Evolutionary conservation across 2,888 invertebrate genomes (phyloP), one percentile per base, ranked within the genome.

Genomic region (Hoplodrina ambigua): DNA sequence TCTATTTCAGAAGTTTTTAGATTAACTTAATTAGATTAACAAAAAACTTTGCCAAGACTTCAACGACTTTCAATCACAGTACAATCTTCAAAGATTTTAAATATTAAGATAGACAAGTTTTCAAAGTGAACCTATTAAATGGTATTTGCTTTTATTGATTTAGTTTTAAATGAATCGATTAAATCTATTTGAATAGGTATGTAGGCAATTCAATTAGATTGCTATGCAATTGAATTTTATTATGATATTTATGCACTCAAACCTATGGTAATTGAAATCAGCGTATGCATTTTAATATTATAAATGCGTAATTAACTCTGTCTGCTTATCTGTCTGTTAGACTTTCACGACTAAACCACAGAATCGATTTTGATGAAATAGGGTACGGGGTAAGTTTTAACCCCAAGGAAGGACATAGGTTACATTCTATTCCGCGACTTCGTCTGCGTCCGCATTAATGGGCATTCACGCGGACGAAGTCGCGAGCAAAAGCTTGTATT

Each of bases 21-120:
- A 81, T 78, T 54, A 57, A 33, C 46, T 58, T 78, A 52, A 71
- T 57, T 63, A 66, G 41, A 59, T 81, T 57, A 72, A 81, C 53
- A 72, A 81, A 81, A 69, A 66, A 62, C 55, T 78, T 78, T 1
- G 30, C 11, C 17, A 71, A 63, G 37, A 60, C 77, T 66, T 65
- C 10, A 56, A 66, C 50, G 54, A 63, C 56, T 81, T 71, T 62
- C 62, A 54, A 81, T 63, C 60, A 63, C n/a, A 55, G 66, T 63
- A 81, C 60, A 71, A 61, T 67, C 52, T 78, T 66, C 20, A 13
- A 20, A 63, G 25, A 64, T 30, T 76, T 76, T 37, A 52, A 77
- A 81, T 62, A 77, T 81, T 69, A 69, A 76, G 54, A 78, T 69
- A 59, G 56, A 66, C 30, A 60, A 78, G 60, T 67, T 81, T n/a